These are phyloP conservation scores for Paralvinella palmiformis DNA, from an alignment of 1,140 invertebrate species.

Conservation along the genomic window DNA sequence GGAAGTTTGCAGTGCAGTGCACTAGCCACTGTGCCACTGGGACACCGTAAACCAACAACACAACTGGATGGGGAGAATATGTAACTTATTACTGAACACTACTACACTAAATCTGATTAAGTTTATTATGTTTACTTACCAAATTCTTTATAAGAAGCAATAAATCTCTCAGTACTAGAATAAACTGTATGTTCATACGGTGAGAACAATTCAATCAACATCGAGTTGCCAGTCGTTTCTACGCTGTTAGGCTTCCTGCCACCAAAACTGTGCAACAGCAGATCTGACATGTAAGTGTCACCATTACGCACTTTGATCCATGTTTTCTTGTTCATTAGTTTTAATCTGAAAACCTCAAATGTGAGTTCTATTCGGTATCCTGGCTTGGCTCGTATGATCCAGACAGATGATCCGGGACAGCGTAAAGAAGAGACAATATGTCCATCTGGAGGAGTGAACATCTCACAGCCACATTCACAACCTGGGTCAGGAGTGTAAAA, in stretches of 20 bases:
- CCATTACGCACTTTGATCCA: slow-evolving; percentile 10
- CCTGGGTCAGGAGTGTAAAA: neutral
- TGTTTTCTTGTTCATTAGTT: neutral
- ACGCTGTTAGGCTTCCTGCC: neutral
- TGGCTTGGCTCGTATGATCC: neutral
- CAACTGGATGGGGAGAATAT: no score
- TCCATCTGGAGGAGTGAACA: neutral
- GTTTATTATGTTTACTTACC: no score
- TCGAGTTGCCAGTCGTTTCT: neutral
- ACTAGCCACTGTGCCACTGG: no score
- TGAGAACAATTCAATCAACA: slow-evolving; percentile 3
- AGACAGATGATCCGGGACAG: neutral
- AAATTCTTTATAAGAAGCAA: neutral
- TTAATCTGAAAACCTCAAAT: slow-evolving; percentile 1
- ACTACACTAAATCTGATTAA: no score
- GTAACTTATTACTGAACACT: no score
- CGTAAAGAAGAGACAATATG: neutral
- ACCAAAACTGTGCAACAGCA: slow-evolving; percentile 10
- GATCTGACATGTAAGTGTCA: slow-evolving; percentile 1
- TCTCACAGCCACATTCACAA: slow-evolving; percentile 7
- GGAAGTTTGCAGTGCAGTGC: no score
- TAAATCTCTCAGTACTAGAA: neutral
- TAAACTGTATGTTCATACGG: neutral
- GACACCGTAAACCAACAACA: no score
- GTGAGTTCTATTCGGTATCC: neutral